These are phyloP conservation scores for Acanthiza pusilla DNA, from an alignment of 2,797 vertebrate genomes.

Conservation along the genomic window DNA sequence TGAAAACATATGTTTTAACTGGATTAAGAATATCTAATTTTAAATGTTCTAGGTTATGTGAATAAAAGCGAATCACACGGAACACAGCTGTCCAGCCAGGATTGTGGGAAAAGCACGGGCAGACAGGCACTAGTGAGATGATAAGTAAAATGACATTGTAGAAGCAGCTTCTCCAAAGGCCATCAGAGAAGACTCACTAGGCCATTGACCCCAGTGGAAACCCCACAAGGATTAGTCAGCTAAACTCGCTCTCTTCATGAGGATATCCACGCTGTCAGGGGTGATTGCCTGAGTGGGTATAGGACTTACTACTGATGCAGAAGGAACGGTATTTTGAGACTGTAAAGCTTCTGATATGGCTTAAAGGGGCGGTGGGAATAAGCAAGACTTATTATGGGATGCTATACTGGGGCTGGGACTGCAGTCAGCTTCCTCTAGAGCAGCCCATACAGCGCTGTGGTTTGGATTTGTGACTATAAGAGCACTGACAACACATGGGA, in stretches of 20 bases:
- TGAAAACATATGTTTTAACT: neutral
- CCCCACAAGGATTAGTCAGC: neutral
- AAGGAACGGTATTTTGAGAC: neutral
- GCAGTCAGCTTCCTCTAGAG: neutral
- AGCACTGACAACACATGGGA: neutral
- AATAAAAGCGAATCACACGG: neutral
- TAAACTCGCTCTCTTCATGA: neutral
- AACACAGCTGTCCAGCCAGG: neutral
- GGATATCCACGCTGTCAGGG: neutral
- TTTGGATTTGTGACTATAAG: neutral
- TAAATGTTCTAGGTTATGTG: neutral
- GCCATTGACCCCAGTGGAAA: neutral
- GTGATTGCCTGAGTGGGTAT: neutral
- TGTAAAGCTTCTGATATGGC: neutral
- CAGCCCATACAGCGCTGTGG: too few species aligned
- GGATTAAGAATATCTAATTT: neutral
- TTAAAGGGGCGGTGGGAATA: neutral
- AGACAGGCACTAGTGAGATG: neutral
- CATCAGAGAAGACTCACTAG: neutral
- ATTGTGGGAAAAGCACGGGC: neutral
- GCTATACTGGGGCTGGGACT: neutral
- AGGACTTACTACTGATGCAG: neutral
- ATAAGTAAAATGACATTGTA: accelerated
- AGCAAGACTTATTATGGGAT: neutral
- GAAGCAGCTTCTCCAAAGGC: neutral